A percentile compares a stretch with the other conserved stretches of the same genome.
Conservation (phyloP, 2,797 vertebrate genomes). For the Acrossocheilus wenchowensis region DNA sequence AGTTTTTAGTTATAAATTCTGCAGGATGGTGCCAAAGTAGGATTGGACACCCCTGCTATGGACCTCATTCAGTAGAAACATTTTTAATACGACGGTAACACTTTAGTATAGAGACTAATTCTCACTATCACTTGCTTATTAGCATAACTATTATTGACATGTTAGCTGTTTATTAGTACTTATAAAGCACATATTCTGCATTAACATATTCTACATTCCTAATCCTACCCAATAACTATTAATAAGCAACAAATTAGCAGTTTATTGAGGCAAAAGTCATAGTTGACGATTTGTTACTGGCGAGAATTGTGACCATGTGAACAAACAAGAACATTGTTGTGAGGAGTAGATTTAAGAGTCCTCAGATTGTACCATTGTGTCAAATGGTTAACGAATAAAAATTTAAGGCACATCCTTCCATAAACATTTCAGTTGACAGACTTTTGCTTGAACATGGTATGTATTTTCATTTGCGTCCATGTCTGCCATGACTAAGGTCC, state of each 20-base stretch:
- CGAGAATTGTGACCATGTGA: not conserved
- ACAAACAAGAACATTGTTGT: not conserved
- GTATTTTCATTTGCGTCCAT: not conserved
- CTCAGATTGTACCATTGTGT: not conserved
- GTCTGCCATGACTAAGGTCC: not conserved
- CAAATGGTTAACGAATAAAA: not conserved
- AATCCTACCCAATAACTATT: not conserved
- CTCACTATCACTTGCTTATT: not conserved
- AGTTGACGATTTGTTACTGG: not conserved
- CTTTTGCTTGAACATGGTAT: not conserved
- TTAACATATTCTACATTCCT: not conserved
- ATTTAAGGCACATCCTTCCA: not conserved
- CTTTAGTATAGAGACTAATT: not conserved
- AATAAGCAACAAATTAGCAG: not conserved
- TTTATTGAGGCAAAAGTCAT: not conserved
- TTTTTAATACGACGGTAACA: not conserved
- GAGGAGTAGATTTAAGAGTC: not conserved
- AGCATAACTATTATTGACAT: not conserved
- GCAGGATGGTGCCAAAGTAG: not conserved
- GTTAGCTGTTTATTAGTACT: not conserved
- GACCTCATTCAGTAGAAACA: not conserved
- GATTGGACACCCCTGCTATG: not conserved
- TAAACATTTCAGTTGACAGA: not conserved
- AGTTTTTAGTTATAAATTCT: not conserved
- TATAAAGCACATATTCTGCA: not conserved